phyloP scores from a whole-genome alignment of 2,113 vertebrate species.

The Elanoides forficatus region DNA sequence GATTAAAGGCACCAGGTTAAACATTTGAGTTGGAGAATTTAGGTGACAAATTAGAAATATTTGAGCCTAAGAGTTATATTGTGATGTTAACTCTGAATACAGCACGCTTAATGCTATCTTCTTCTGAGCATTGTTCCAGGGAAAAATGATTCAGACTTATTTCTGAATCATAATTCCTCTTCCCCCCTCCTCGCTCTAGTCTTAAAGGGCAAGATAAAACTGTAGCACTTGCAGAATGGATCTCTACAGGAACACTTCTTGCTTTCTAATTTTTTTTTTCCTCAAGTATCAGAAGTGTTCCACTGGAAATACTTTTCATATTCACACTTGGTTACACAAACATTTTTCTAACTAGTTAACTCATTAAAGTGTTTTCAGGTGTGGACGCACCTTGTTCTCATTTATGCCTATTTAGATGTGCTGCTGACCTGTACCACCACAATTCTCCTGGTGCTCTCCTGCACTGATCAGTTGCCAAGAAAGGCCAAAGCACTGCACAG shows the following conservation, averaged over 20 bases:
- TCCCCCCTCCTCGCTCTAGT: background rate
- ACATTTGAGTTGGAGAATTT: background rate
- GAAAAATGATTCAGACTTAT: background rate
- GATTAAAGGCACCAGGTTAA: background rate
- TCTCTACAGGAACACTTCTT: background rate
- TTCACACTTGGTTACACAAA: background rate
- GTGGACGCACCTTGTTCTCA: background rate
- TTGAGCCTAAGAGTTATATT: background rate
- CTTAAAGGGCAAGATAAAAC: background rate
- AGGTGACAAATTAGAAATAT: background rate
- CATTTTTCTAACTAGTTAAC: background rate
- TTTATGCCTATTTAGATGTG: background rate
- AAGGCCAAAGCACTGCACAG: background rate
- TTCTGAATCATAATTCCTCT: background rate
- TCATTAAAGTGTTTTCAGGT: background rate
- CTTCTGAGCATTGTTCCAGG: background rate
- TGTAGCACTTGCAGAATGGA: background rate
- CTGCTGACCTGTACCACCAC: background rate
- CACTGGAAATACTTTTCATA: background rate
- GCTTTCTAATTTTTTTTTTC: background rate
- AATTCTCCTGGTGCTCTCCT: background rate
- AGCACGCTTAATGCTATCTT: background rate
- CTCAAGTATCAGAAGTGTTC: background rate
- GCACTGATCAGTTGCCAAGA: background rate
- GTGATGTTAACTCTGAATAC: background rate